phyloP scores from a whole-genome alignment of 2,797 vertebrate species.

The Acridotheres tristis region DNA sequence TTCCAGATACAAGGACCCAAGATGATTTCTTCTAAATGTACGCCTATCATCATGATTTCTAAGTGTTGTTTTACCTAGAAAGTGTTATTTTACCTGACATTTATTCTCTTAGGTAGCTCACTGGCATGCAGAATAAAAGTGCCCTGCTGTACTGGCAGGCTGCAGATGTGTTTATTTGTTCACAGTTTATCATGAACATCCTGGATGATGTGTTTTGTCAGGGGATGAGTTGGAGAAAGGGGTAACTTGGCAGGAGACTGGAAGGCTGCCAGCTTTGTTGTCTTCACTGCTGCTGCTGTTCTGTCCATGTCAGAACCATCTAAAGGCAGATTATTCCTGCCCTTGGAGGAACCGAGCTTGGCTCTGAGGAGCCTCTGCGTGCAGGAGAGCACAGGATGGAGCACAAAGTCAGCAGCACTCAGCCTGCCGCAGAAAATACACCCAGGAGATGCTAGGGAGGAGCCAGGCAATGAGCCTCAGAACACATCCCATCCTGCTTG shows the following conservation, averaged over 20 bases:
- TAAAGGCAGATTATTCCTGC: background rate
- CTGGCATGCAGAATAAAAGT: background rate
- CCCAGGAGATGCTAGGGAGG: background rate
- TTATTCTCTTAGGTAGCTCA: background rate
- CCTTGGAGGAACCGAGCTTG: background rate
- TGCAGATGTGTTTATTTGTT: constrained; percentile 35
- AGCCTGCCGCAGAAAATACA: background rate
- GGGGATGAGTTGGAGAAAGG: background rate
- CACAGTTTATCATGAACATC: background rate
- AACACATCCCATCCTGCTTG: background rate
- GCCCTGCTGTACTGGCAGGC: background rate
- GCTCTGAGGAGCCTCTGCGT: background rate
- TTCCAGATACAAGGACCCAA: background rate
- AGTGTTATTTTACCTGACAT: background rate
- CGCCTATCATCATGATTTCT: background rate
- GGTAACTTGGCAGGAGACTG: constrained; percentile 18
- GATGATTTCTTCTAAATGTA: background rate
- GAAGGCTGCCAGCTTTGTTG: constrained; percentile 20
- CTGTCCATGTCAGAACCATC: background rate
- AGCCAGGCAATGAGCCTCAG: background rate
- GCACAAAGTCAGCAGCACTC: background rate
- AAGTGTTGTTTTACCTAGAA: background rate
- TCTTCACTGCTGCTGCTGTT: background rate
- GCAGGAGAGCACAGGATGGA: background rate
- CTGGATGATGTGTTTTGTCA: constrained; percentile 22